Evolutionary conservation across 2,113 vertebrate species (phyloP), one percentile per base, ranked within the genome.

Genomic region (Himantopus leucocephalus): DNA sequence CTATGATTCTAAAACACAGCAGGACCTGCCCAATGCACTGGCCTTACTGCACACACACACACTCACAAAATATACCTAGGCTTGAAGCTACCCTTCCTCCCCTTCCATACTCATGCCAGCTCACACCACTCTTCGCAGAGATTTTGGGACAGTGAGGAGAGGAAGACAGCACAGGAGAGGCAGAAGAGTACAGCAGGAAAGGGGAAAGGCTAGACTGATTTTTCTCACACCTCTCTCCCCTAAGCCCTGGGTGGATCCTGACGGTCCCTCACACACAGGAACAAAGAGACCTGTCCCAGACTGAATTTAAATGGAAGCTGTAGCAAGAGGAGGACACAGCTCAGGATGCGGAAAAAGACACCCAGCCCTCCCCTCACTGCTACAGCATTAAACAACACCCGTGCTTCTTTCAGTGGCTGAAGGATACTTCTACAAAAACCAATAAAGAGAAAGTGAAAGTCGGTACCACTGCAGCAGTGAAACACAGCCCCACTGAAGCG

Each of bases 401-500:
- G 0, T 16, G 37, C 23, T 47, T 35, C 73, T 20, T 23, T 37
- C 47, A 67, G 47, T 32, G 45, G 8, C 2, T 55, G 29, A 60
- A 53, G 17, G 14, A 23, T 10, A 16, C 16, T 77, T 32, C 19
- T 16, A 18, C 23, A 27, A 35, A 67, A 48, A 64, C 6, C 8
- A n/a, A 27, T 5, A 34, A 20, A 50, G 23, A 20, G 12, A 20
- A 19, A 39, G 20, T 4, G 22, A n/a, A 73, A 52, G 29, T 37
- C 37, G 30, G 23, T 8, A 32, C 14, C 21, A 24, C 17, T 17
- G 26, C 55, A 41, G 70, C 47, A 68, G 39, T 5, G 12, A 32
- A 39, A 41, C 3, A 1, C 15, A 41, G 10, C 5, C 45, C 59
- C 24, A 7, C 7, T 14, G 21, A 35, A 14, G 2, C 3, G 2